Base-by-base conservation (phyloP, 2,113 vertebrate species). In the Pseudorhombus dupliciocellatus region DNA sequence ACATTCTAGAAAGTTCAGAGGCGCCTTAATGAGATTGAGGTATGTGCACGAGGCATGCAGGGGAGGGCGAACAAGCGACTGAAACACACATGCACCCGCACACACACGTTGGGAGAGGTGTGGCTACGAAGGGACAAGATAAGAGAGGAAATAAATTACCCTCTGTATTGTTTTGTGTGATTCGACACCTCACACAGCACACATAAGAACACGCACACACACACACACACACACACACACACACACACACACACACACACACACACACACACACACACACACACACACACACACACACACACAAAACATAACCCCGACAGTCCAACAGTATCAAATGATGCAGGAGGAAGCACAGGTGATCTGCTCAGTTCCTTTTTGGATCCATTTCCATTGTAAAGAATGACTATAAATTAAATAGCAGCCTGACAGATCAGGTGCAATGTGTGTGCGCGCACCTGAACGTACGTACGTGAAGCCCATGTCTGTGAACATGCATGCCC, bases 1-100 rank as follows among this genome's bases (percentile, higher is more conserved):
- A 87, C 82, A 90, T 88, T 90, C 86, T 84, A 72, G 75, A 87
- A 84, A 87, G 80, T 88, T 88, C 86, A 87, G 75, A 88, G 75
- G 71, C 64, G 5, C 81, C 80, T 71, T 88, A 87, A 90, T 87
- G 82, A 90, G 76, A 85, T 76, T 78, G 80, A 83, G 60, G 80
- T 85, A 65, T 54, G 68, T 42, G 25, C 63, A 63, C 16, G 2
- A 25, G 40, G 65, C 65, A 62, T 48, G 50, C 6, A 2, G 50
- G 72, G 55, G 34, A 40, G 7, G 25, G 22, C 12, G 50, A 68
- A 25, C 42, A 30, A 72, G 40, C 15, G 4, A 4, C 34, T 52
- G 50, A 51, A 25, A 26, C 30, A 58, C 40, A 70, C 37, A 54
- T 21, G 54, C 42, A 66, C 51, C 37, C 30, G 61, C 51, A 14